Conservation (phyloP, 1,140 invertebrate species). For the Cotesia vestalis region DNA sequence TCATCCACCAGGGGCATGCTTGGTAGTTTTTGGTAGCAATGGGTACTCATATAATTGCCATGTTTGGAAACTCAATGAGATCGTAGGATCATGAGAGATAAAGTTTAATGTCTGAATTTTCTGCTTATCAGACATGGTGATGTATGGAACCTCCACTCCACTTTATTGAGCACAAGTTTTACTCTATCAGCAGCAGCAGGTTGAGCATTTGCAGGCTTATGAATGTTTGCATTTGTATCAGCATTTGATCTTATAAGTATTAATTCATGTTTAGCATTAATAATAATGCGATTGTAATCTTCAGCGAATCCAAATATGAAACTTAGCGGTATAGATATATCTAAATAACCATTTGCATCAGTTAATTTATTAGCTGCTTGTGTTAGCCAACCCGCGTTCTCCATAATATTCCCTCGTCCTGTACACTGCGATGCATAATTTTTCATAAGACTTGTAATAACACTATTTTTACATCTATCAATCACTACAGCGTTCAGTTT, state of each 20-base stretch:
- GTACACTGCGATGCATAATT: no score
- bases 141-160: not conserved
- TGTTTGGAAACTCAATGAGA: slow-evolving; percentile 43
- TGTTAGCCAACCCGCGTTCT: no score
- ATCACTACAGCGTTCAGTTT: no score
- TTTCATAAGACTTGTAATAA: no score
- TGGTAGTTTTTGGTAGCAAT: slow-evolving; percentile 40
- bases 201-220: slow-evolving; percentile 29
- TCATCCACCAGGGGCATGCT: no score
- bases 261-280: slow-evolving; percentile 45
- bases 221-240: slow-evolving; percentile 33
- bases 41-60: slow-evolving; percentile 45
- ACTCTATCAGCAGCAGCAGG: slow-evolving; percentile 8
- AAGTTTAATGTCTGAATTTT: slow-evolving; percentile 28
- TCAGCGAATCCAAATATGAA: slow-evolving; percentile 43
- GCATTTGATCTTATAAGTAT: slow-evolving; percentile 12
- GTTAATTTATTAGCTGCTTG: not conserved
- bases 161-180: slow-evolving; percentile 25
- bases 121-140: slow-evolving; percentile 23
- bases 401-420: no score
- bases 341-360: slow-evolving; percentile 31
- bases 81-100: slow-evolving; percentile 40
- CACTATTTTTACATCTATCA: no score
- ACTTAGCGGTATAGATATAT: slow-evolving; percentile 37
- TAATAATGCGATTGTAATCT: slow-evolving; percentile 43